Base-by-base conservation (phyloP, 2,888 invertebrate species). In the Andrena bucephala region DNA sequence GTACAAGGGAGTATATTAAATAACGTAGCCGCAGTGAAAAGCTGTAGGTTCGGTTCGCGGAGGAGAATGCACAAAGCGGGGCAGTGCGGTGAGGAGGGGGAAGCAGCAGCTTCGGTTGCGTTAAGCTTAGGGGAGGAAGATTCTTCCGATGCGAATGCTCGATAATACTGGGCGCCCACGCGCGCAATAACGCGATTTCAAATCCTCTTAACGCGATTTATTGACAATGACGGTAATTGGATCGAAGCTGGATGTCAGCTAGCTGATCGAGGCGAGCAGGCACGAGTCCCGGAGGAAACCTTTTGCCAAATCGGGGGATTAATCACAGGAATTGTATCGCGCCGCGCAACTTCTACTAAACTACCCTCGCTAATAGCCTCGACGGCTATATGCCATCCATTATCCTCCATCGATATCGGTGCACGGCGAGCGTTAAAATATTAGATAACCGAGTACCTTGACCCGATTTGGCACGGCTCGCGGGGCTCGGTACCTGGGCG, bases 171-270 rank as follows among this genome's bases (percentile, higher is more conserved):
- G 74, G 79, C 79, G 66, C 76, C 79, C 76, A 73, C 66, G 16
- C 83, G 67, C 50, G 71, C 72, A 69, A 79, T 84, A 83, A 84
- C 71, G 36, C 83, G 83, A 78, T 72, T 75, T 75, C 36, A 72
- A 72, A 84, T 84, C 84, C 83, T 63, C 79, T 84, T 78, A 83
- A 69, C 70, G 48, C 66, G 69, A 78, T 70, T 84, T 82, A 84
- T 63, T 59, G 54, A 20, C 73, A 42, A 82, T 65, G 78, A 63
- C 42, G 67, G 65, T 83, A 83, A 83, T 82, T 29, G 78, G 78
- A 83, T 80, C 48, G 67, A 16, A 68, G 71, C 36, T 63, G 67
- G 63, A 71, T 63, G 65, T 70, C 24, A 52, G 72, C 65, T 16
- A 13, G 36, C 13, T 52, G 73, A 73, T 69, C 33, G 59, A 33